These are phyloP conservation scores for Onychomys leucogaster DNA, from an alignment of 2,797 vertebrate genomes.

Conservation along the genomic window DNA sequence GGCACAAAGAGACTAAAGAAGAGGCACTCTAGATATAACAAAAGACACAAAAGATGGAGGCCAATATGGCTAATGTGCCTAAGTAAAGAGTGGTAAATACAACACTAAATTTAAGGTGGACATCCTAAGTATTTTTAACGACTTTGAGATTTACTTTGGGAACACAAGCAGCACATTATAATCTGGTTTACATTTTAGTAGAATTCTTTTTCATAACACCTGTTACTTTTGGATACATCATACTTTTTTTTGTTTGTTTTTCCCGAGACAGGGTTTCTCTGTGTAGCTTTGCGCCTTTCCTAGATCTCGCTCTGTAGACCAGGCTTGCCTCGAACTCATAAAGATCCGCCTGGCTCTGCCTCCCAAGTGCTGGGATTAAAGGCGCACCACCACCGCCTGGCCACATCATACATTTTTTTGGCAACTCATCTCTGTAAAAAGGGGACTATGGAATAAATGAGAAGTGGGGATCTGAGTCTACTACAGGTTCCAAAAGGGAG, in stretches of 20 bases:
- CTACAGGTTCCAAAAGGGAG: neutral
- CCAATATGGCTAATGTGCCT: neutral
- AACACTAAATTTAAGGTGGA: neutral
- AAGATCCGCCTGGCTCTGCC: too few species aligned
- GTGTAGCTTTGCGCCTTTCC: too few species aligned
- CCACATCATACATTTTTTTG: constrained; percentile 10
- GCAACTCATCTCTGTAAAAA: constrained; percentile 14
- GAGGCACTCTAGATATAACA: neutral
- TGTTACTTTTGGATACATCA: constrained; percentile 11
- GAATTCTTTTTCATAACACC: constrained; percentile 3
- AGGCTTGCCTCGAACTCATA: too few species aligned
- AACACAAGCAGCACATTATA: neutral
- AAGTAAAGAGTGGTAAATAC: neutral
- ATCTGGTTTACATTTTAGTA: constrained; percentile 47
- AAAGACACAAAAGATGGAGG: neutral
- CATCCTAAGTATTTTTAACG: neutral
- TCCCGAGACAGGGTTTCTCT: too few species aligned
- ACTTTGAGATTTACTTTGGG: constrained; percentile 30
- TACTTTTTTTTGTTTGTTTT: constrained; percentile 25
- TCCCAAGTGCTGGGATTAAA: too few species aligned
- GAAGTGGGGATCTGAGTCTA: neutral
- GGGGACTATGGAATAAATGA: neutral
- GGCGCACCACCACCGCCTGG: too few species aligned
- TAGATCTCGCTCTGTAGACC: too few species aligned
- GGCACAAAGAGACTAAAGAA: constrained; percentile 7